A percentile compares a stretch with the other conserved stretches of the same genome.
Evolutionary conservation across 30 jellyfish, hydroid and myxozoan species (phyloP).

Genomic region (Cassiopea xamachana): DNA sequence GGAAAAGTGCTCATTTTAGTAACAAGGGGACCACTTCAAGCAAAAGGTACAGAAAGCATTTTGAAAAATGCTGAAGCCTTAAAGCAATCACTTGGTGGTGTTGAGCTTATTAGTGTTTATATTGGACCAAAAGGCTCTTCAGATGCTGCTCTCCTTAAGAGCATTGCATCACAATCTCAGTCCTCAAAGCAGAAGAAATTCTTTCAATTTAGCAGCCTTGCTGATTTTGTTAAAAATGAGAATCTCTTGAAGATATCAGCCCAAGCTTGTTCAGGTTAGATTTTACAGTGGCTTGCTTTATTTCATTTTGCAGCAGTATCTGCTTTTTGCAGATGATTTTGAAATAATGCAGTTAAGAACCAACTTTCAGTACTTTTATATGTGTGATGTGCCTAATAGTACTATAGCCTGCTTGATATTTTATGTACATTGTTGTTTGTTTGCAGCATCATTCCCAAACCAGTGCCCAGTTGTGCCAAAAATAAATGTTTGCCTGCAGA

Average conservation of each 20-base stretch:
- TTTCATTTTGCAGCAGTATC: too few species aligned
- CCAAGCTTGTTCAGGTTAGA: slow-evolving; percentile 88
- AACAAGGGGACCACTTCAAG: slow-evolving; percentile 74
- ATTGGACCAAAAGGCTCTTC: slow-evolving; percentile 75
- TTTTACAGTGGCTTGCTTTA: not conserved
- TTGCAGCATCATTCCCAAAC: slow-evolving; percentile 68
- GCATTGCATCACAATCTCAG: slow-evolving; percentile 59
- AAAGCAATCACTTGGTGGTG: slow-evolving; percentile 77
- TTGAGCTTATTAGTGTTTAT: slow-evolving; percentile 69
- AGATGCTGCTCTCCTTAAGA: slow-evolving; percentile 44
- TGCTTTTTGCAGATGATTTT: not conserved
- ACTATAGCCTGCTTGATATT: too few species aligned
- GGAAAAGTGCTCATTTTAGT: slow-evolving; percentile 82
- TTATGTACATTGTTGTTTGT: not conserved
- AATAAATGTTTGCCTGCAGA: slow-evolving; percentile 39
- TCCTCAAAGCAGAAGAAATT: slow-evolving; percentile 15
- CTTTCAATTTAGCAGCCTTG: slow-evolving; percentile 54
- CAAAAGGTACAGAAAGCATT: slow-evolving; percentile 25
- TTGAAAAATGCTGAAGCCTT: slow-evolving; percentile 74
- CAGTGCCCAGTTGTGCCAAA: slow-evolving; percentile 64
- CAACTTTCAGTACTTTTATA: too few species aligned
- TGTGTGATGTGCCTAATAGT: too few species aligned
- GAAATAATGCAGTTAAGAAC: too few species aligned
- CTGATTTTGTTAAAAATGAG: slow-evolving; percentile 55
- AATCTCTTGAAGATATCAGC: slow-evolving; percentile 67